These are phyloP conservation scores for Lysandra bellargus DNA, from an alignment of 2,888 invertebrate genomes.

Conservation along the genomic window DNA sequence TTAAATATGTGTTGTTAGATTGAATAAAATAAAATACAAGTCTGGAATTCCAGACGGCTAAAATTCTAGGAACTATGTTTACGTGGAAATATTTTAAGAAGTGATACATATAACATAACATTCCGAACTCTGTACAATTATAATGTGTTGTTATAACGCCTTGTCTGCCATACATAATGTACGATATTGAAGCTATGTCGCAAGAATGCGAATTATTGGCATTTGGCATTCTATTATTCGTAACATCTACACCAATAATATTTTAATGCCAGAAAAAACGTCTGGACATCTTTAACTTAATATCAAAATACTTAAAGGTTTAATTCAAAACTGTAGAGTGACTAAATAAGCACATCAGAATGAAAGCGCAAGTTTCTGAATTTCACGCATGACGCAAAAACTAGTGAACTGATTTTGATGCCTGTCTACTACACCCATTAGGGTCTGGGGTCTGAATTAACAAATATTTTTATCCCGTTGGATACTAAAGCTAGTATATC, in stretches of 20 bases:
- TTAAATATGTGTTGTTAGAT: neutral
- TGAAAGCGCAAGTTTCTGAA: too few relatives aligned
- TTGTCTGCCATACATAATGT: neutral
- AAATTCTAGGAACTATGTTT: conserved; percentile 9
- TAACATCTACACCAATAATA: neutral
- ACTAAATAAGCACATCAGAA: too few relatives aligned
- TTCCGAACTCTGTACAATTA: neutral
- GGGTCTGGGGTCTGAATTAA: too few relatives aligned
- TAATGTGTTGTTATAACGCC: conserved; percentile 14
- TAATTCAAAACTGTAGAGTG: too few relatives aligned
- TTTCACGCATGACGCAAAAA: too few relatives aligned
- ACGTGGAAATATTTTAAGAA: conserved; percentile 22
- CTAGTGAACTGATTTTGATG: too few relatives aligned
- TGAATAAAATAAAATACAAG: neutral
- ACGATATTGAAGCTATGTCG: neutral
- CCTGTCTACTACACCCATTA: too few relatives aligned
- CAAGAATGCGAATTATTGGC: neutral
- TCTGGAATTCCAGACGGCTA: conserved; percentile 1
- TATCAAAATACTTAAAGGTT: too few relatives aligned
- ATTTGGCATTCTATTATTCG: neutral
- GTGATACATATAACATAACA: neutral
- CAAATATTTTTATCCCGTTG: too few relatives aligned
- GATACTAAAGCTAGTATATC: neutral
- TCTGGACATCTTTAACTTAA: too few relatives aligned
- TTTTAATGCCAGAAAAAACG: too few relatives aligned